Conservation (phyloP, 2,888 invertebrate genomes). For the Cephus sareptanus region DNA sequence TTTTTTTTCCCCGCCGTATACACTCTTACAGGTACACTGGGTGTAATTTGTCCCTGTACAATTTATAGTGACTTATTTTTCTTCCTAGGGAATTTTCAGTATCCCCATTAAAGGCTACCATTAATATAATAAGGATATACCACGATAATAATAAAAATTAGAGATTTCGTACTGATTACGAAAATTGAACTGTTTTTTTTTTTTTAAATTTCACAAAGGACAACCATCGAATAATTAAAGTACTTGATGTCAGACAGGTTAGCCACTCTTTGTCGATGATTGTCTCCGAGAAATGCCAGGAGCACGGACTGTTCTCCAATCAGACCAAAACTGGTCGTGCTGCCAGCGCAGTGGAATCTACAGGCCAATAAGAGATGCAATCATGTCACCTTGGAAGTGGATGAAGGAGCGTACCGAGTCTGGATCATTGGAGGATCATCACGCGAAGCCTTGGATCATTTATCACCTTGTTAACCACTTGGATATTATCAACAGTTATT, state of each 20-base stretch:
- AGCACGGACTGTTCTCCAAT: constrained; percentile 22
- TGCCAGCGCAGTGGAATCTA: constrained; percentile 32
- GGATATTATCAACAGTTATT: background rate
- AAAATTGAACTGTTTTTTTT: background rate
- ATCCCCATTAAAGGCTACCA: background rate
- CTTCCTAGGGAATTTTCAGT: background rate
- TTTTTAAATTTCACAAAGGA: background rate
- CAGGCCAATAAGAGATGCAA: constrained; percentile 45
- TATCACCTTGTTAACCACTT: background rate
- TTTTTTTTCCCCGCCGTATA: background rate
- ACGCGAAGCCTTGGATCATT: background rate
- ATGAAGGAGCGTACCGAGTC: background rate
- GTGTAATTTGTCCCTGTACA: background rate
- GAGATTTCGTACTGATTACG: background rate
- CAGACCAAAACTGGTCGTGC: constrained; percentile 25
- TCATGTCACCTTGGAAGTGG: constrained; percentile 36
- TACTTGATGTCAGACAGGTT: background rate
- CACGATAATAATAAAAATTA: background rate
- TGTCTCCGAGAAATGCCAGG: background rate
- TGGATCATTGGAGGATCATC: background rate
- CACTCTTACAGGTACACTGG: background rate
- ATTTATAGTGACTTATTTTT: background rate
- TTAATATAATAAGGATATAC: background rate
- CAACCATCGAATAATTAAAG: background rate
- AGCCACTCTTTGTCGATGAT: background rate